Base-by-base conservation (phyloP, 2,888 invertebrate species). In the Parelbella ahira region DNA sequence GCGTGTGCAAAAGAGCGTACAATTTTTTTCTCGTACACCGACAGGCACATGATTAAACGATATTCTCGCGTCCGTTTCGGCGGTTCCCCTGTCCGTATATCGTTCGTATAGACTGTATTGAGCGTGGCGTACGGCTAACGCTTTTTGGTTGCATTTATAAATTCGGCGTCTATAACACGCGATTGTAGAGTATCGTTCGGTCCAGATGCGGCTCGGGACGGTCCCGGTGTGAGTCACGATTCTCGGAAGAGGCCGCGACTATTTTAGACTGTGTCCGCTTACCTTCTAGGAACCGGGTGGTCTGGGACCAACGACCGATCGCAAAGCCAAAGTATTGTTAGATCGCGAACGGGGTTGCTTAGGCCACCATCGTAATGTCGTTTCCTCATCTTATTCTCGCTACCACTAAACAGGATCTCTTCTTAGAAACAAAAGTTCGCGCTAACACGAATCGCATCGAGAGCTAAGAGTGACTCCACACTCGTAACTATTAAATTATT, bases 191-290 rank as follows among this genome's bases (percentile, higher is more conserved):
- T 68, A 59, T 59, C 39, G 51, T 59, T 67, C 67, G 65, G 73
- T 72, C 77, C 81, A 83, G 84, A 82, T 83, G 83, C 72, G 78
- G 66, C 60, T 57, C 64, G 64, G 76, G 76, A 70, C 76, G 58
- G 77, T 78, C 79, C 80, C 76, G 74, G 49, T 44, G 51, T 84
- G 84, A 84, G 46, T 86, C 84, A 87, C 61, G 61, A 56, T 74
- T 77, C 82, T 78, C 77, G 76, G 84, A 86, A 84, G 81, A 72
- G 75, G 78, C 76, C 75, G 75, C 60, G 71, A 76, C 83, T 84
- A 84, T 86, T 86, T 84, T 81, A 77, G 79, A 75, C 68, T 81
- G 84, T 78, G 84, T 86, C 83, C 84, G 86, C 83, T 83, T 83
- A 80, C 84, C 77, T 87, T 87, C 87, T 87, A 79, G 78, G 84